Percentiles rank a stretch among this genome's conserved stretches.
Conservation (phyloP, 2,888 invertebrate genomes). For the Phania funesta region DNA sequence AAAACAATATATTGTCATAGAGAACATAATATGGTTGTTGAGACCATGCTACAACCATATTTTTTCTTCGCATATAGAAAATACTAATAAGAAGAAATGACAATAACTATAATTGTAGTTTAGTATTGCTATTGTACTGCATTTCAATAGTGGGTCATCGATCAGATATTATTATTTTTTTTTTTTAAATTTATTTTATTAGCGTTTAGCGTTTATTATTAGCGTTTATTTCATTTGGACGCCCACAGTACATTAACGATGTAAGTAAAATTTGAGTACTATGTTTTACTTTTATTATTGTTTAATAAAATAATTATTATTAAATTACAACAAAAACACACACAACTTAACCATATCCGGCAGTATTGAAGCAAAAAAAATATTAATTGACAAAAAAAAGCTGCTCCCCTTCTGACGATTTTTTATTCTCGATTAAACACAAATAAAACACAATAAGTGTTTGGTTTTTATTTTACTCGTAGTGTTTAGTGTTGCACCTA, state of each 20-base stretch:
- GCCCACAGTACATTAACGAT: not conserved
- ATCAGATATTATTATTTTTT: too few relatives aligned
- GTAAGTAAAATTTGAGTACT: constrained; percentile 13
- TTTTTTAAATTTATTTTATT: too few relatives aligned
- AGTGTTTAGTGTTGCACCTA: constrained; percentile 34
- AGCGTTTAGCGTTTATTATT: too few relatives aligned
- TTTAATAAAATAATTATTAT: constrained; percentile 42
- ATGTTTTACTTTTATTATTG: constrained; percentile 23
- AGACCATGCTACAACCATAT: too few relatives aligned
- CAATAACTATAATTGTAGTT: too few relatives aligned
- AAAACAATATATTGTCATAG: too few relatives aligned
- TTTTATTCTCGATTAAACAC: not conserved
- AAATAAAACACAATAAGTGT: constrained; percentile 45
- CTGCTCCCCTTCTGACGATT: constrained; percentile 57
- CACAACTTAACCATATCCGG: constrained; percentile 61
- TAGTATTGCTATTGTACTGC: too few relatives aligned
- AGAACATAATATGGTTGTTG: too few relatives aligned
- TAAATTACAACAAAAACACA: constrained; percentile 12
- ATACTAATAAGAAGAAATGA: too few relatives aligned
- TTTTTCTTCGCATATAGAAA: too few relatives aligned
- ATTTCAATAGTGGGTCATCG: too few relatives aligned
- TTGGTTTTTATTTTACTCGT: constrained; percentile 22
- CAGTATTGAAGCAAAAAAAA: constrained; percentile 45
- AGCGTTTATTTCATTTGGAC: too few relatives aligned
- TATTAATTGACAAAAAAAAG: constrained; percentile 40